Percentiles rank a stretch among this genome's conserved stretches.
phyloP scores from a whole-genome alignment of 2,113 vertebrate genomes.

The Danio rerio region GRCz12tu NC_133197.1:12402001-12402500 shows the following conservation, averaged over 20 bases:
- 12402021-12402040: no score
- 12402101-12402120: no score
- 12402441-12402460: slow-evolving; percentile 91
- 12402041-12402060: no score
- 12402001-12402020: no score
- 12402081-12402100: no score
- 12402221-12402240: slow-evolving; percentile 70
- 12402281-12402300: slow-evolving; percentile 62
- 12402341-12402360: neutral
- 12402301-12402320: slow-evolving; percentile 29
- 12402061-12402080: no score
- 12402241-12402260: slow-evolving; percentile 71
- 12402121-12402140: neutral
- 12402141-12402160: neutral
- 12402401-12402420: no score
- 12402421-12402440: neutral
- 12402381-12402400: neutral
- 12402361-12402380: neutral
- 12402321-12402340: neutral
- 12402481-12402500: slow-evolving; percentile 88
- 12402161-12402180: slow-evolving; percentile 35
- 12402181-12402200: slow-evolving; percentile 55
- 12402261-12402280: slow-evolving; percentile 70
- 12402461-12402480: slow-evolving; percentile 87
- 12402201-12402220: slow-evolving; percentile 64